These are phyloP conservation scores for Trachelipus rathkii DNA, from an alignment of 1,140 invertebrate genomes.

Conservation along the genomic window DNA sequence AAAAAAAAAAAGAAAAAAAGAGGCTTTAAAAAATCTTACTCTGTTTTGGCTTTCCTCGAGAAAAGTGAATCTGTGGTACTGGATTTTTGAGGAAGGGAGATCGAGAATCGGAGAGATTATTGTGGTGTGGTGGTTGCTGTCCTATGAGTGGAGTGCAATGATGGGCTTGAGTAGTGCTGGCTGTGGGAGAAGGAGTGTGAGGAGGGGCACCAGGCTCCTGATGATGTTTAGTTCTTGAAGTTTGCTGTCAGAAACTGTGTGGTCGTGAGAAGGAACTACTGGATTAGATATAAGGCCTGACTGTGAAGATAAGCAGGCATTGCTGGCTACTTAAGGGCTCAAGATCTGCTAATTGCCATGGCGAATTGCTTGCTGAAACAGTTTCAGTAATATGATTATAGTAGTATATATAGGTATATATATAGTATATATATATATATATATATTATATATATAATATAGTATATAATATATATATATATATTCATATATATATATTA, in stretches of 20 bases:
- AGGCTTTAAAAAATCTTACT: conserved; percentile 18
- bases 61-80: conserved; percentile 37
- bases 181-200: conserved; percentile 26
- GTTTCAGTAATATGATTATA: background rate
- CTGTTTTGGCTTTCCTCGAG: conserved; percentile 38
- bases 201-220: conserved; percentile 26
- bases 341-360: conserved; percentile 42
- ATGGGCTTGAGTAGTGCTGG: background rate
- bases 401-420: too few relatives aligned
- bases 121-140: conserved; percentile 23
- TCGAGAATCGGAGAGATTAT: conserved; percentile 34
- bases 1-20: too few relatives aligned
- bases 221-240: conserved; percentile 27
- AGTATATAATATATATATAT: too few relatives aligned
- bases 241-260: conserved; percentile 42
- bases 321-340: conserved; percentile 41
- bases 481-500: too few relatives aligned
- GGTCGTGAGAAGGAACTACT: conserved; percentile 31
- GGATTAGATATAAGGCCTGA: background rate
- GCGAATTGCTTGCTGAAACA: conserved; percentile 34
- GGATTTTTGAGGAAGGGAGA: conserved; percentile 30
- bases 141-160: background rate
- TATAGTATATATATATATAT: too few relatives aligned
- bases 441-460: too few relatives aligned
- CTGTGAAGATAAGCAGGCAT: conserved; percentile 33